These are phyloP conservation scores for Anomalospiza imberbis DNA, from an alignment of 2,797 vertebrate genomes.

Conservation along the genomic window DNA sequence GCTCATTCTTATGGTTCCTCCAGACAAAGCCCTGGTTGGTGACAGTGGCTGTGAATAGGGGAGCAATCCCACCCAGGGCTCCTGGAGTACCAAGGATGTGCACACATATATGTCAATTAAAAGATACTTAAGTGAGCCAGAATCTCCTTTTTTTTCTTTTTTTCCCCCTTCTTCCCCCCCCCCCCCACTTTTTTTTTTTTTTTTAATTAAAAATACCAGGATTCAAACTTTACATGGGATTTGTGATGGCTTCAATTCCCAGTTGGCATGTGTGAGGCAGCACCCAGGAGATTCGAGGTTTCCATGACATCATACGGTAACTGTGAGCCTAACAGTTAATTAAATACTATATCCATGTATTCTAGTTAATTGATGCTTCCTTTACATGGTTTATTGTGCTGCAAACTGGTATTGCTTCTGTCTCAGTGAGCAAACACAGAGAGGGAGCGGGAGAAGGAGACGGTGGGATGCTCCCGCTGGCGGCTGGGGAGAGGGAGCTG, in stretches of 20 bases:
- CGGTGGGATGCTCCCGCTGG: constrained; percentile 78
- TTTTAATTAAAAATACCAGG: constrained; percentile 47
- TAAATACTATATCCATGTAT: constrained; percentile 75
- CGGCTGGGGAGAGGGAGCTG: constrained; percentile 73
- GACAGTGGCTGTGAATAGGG: not conserved
- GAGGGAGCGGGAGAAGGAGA: constrained; percentile 78
- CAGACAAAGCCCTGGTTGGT: not conserved
- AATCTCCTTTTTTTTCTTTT: not conserved
- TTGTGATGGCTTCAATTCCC: constrained; percentile 36
- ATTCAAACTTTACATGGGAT: constrained; percentile 58
- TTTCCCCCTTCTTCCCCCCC: not conserved
- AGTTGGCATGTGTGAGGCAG: not conserved
- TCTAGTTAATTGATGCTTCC: constrained; percentile 90
- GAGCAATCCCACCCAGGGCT: not conserved
- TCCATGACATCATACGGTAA: constrained; percentile 72
- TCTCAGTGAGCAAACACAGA: constrained; percentile 93
- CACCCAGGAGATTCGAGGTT: constrained; percentile 54
- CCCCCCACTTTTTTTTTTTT: not conserved
- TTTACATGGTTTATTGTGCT: constrained; percentile 92
- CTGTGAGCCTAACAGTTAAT: constrained; percentile 71
- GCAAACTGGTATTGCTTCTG: constrained; percentile 89
- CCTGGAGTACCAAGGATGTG: not conserved
- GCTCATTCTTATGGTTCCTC: not conserved
- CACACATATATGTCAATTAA: not conserved
- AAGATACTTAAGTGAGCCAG: constrained; percentile 4